Evolutionary conservation across 2,797 vertebrate species (phyloP).

Genomic region (Rousettus madagascariensis): DNA sequence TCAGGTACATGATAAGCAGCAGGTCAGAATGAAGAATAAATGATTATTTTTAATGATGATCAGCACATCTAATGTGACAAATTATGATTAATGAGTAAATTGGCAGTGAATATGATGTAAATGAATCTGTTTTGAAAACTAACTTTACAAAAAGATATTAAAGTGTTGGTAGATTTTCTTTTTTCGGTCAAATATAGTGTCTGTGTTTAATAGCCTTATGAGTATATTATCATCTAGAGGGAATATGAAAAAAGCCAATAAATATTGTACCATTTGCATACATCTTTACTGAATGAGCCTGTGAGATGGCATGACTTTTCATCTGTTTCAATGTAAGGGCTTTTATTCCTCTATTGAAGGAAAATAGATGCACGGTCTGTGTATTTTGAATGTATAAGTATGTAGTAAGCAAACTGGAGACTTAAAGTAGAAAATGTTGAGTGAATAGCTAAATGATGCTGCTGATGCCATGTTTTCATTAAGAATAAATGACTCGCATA

Average conservation of each 20-base stretch:
- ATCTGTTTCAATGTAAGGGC: background rate
- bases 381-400: slow-evolving; percentile 29
- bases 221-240: slow-evolving; percentile 19
- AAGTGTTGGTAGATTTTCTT: slow-evolving; percentile 7
- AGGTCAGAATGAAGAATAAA: slow-evolving; percentile 78
- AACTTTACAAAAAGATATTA: slow-evolving; percentile 52
- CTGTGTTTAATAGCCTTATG: background rate
- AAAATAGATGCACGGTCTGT: background rate
- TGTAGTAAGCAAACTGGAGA: background rate
- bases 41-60: slow-evolving; percentile 78
- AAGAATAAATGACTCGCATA: background rate
- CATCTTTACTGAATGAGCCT: background rate
- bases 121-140: slow-evolving; percentile 69
- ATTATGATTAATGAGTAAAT: slow-evolving; percentile 81
- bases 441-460: background rate
- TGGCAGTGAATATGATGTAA: slow-evolving; percentile 76
- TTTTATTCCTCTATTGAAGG: background rate
- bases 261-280: slow-evolving; percentile 14
- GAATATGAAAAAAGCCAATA: slow-evolving; percentile 35
- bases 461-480: background rate
- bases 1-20: slow-evolving; percentile 66
- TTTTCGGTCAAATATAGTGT: slow-evolving; percentile 7
- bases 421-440: background rate
- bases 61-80: slow-evolving; percentile 76
- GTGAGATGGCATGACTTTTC: background rate